phyloP scores from a whole-genome alignment of 1,140 invertebrate genomes.

The Araneus ventricosus region DNA sequence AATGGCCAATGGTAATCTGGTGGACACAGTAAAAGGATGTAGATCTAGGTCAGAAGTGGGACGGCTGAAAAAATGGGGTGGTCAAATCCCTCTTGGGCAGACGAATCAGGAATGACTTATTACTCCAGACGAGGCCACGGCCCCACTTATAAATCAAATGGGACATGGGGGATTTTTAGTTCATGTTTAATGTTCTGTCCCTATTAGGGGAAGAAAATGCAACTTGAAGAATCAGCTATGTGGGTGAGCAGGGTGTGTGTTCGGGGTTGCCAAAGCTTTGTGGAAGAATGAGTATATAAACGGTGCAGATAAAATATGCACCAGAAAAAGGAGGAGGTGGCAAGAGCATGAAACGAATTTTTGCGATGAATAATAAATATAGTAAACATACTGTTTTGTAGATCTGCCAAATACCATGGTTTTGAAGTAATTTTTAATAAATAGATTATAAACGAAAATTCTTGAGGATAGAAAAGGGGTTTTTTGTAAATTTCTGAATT shows the following conservation, averaged over 20 bases:
- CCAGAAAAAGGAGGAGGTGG: too few species aligned
- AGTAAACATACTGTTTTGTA: too few species aligned
- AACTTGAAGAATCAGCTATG: neutral
- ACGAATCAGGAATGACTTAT: constrained; percentile 70
- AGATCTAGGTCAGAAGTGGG: constrained; percentile 60
- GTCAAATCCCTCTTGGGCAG: constrained; percentile 58
- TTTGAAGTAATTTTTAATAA: too few species aligned
- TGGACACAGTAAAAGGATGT: constrained; percentile 39
- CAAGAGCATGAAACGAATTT: too few species aligned
- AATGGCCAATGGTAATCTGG: constrained; percentile 68
- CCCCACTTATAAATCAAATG: constrained; percentile 61
- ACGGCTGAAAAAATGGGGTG: constrained; percentile 46
- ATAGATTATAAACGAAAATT: too few species aligned
- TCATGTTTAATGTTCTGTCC: constrained; percentile 24
- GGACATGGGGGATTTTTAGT: constrained; percentile 37
- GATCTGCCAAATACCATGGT: too few species aligned
- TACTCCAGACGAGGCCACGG: constrained; percentile 32
- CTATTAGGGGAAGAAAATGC: neutral
- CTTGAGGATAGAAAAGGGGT: too few species aligned
- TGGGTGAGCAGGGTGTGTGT: neutral
- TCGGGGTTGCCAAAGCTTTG: too few species aligned
- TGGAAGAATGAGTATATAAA: too few species aligned
- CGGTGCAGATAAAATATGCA: too few species aligned
- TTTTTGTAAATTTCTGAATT: too few species aligned
- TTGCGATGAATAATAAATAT: too few species aligned